These are phyloP conservation scores for Chaenodraco wilsoni DNA, from an alignment of 2,797 vertebrate species.

Conservation along the genomic window DNA sequence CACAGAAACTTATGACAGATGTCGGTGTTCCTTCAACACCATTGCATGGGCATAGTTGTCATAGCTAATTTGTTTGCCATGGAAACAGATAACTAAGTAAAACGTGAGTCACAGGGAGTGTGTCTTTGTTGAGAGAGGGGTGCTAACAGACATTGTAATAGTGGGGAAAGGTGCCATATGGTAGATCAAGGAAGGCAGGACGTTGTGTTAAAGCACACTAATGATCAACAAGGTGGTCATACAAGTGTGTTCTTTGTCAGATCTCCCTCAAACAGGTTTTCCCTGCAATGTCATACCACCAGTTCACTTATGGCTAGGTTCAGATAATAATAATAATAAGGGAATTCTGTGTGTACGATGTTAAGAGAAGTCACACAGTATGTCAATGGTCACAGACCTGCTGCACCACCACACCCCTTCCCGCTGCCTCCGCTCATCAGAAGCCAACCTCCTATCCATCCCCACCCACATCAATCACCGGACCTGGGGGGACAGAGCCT, in stretches of 20 bases:
- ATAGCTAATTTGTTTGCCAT: neutral
- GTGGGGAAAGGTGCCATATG: neutral
- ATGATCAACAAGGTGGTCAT: slow-evolving; percentile 4
- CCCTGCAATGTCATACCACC: neutral
- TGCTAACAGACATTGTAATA: neutral
- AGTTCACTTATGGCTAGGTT: neutral
- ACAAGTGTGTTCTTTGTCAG: neutral
- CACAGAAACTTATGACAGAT: neutral
- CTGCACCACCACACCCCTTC: too few species aligned
- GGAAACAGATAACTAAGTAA: neutral
- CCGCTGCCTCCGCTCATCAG: too few species aligned
- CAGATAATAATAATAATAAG: neutral
- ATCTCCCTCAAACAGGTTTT: slow-evolving; percentile 28
- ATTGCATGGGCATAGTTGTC: neutral
- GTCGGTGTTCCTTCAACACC: neutral
- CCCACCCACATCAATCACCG: too few species aligned
- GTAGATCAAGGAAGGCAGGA: neutral
- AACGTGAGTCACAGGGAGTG: neutral
- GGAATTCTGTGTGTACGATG: slow-evolving; percentile 1
- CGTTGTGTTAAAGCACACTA: neutral
- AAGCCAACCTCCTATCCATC: too few species aligned
- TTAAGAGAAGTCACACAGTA: neutral
- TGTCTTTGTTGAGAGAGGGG: neutral
- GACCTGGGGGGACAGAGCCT: too few species aligned
- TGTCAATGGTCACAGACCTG: neutral